Percentiles rank a stretch among this genome's conserved stretches.
Conservation (phyloP, 2,113 vertebrate genomes). For the Turnix velox region DNA sequence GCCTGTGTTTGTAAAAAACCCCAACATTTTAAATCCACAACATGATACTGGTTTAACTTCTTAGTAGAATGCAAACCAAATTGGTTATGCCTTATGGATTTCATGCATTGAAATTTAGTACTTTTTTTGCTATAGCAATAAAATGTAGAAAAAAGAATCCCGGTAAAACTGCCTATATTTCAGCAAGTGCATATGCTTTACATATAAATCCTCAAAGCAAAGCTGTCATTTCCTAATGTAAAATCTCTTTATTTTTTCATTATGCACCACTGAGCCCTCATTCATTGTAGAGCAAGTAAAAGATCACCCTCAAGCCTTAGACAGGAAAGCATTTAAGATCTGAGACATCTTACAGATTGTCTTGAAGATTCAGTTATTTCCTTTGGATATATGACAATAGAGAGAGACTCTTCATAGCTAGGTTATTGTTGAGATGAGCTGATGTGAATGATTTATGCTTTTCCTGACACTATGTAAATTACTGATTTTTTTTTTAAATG, state of each 20-base stretch:
- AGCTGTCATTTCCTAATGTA: not conserved
- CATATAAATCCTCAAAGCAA: not conserved
- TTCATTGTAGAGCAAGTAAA: not conserved
- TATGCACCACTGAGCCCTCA: not conserved
- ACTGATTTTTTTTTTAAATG: not conserved
- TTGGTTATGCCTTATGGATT: not conserved
- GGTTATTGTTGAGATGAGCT: not conserved
- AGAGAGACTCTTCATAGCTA: not conserved
- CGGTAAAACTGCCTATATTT: not conserved
- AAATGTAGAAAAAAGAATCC: not conserved
- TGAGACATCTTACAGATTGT: not conserved
- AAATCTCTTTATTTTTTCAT: conserved; percentile 21
- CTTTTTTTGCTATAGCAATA: not conserved
- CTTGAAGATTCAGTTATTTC: not conserved
- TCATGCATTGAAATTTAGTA: not conserved
- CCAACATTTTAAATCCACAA: not conserved
- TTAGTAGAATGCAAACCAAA: not conserved
- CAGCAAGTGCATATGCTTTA: not conserved
- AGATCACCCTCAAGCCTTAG: not conserved
- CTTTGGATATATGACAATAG: not conserved
- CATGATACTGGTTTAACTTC: not conserved
- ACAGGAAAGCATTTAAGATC: not conserved
- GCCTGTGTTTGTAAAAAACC: not conserved
- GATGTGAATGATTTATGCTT: not conserved
- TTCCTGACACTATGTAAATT: not conserved